Evolutionary conservation across 2,113 vertebrate species (phyloP), one percentile per base, ranked within the genome.

Genomic region (Narcine bancroftii): DNA sequence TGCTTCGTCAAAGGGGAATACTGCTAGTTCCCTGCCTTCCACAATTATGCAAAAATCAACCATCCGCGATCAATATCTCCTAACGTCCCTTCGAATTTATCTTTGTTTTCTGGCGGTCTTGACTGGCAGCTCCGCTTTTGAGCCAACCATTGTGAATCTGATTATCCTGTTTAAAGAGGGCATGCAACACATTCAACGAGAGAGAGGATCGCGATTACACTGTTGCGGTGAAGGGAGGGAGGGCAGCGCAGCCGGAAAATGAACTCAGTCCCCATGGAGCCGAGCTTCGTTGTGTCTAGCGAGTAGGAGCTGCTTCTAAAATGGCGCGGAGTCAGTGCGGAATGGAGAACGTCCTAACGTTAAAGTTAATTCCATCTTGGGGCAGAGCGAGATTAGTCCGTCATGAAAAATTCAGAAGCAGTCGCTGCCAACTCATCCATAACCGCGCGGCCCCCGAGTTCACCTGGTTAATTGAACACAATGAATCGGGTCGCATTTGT

Each of bases 11-110:
- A 93, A 93, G 94, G 94, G 93, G 93, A 93, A 93, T 94, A 93
- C 93, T 93, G 94, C 93, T 93, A 45, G 89, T 91, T 91, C 63
- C 93, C 94, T 95, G 96, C 95, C 95, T 95, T 94, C 93, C 93
- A 92, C 93, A 93, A 93, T 95, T 94, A 94, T 94, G 93, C 94
- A 94, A 93, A 94, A 95, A 94, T 94, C 95, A 95, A 92, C 94
- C 94, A 93, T 93, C 93, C 92, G 83, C 71, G 93, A 94, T 95
- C 92, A 91, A 93, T 94, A 94, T 93, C 93, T 94, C 73, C 93
- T 93, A 92, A 93, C 92, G 93, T 93, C 93, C 93, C 93, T 93
- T 85, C 92, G 63, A 91, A 69, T 91, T 91, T 71, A 69, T 91
- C 89, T 91, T 91, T 91, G 89, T 91, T 71, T 91, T 69, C 65